Conservation (phyloP, 1,140 invertebrate genomes). For the Drosophila truncata region DNA sequence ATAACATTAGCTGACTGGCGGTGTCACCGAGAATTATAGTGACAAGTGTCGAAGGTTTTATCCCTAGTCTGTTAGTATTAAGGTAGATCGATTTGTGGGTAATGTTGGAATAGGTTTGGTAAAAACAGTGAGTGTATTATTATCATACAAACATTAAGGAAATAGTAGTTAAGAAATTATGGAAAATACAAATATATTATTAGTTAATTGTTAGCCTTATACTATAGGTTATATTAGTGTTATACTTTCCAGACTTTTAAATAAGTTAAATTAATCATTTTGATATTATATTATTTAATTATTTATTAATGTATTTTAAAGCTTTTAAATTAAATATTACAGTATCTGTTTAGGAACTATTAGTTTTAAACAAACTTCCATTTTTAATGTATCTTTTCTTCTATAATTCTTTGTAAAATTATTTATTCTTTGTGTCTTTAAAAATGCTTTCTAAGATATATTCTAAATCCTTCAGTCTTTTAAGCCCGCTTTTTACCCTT, state of each 20-base stretch:
- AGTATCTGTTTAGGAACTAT: too few relatives aligned
- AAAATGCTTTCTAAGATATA: neutral
- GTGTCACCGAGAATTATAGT: constrained; percentile 4
- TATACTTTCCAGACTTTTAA: neutral
- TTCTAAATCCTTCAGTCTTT: neutral
- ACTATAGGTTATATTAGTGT: too few relatives aligned
- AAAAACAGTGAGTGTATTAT: neutral
- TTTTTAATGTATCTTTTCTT: too few relatives aligned
- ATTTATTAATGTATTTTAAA: neutral
- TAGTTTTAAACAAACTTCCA: too few relatives aligned
- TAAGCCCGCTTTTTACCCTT: neutral
- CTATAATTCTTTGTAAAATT: too few relatives aligned
- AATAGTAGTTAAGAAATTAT: neutral
- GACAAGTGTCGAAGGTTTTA: constrained; percentile 5
- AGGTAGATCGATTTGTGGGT: neutral
- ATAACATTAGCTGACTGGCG: constrained; percentile 7
- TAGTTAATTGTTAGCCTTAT: too few relatives aligned
- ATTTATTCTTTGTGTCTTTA: neutral
- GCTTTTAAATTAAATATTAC: neutral
- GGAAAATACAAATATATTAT: too few relatives aligned
- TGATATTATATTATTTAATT: neutral
- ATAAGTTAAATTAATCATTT: neutral
- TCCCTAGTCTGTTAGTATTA: neutral
- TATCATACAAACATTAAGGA: neutral
- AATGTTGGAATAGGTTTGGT: neutral